Conservation (phyloP, 2,797 vertebrate species). For the Aplochiton taeniatus region DNA sequence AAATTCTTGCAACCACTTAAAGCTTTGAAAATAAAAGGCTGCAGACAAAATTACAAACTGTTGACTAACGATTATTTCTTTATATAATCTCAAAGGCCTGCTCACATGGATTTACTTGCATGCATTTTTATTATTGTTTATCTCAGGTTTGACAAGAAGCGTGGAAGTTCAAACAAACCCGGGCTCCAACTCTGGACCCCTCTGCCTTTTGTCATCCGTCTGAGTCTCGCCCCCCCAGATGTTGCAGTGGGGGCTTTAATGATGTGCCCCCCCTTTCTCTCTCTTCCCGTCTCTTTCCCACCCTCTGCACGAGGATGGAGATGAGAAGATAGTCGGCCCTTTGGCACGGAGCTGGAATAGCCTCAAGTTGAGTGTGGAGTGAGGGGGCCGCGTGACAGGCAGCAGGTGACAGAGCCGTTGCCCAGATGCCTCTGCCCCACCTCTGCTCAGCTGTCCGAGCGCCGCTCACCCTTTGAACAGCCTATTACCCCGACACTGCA, state of each 20-base stretch:
- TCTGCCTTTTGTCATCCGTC: conserved; percentile 49
- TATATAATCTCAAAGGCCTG: neutral
- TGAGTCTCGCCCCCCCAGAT: conserved; percentile 53
- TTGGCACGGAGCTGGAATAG: conserved; percentile 8
- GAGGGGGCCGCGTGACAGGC: conserved; percentile 64
- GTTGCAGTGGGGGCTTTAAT: conserved; percentile 50
- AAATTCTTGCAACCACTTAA: no score
- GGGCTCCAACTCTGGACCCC: conserved; percentile 25
- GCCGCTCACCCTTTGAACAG: conserved; percentile 79
- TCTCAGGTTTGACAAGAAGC: neutral
- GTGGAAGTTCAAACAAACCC: neutral
- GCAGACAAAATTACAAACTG: no score
- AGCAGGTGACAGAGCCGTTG: conserved; percentile 73
- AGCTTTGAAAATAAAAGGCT: no score
- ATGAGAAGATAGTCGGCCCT: no score
- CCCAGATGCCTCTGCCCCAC: conserved; percentile 79
- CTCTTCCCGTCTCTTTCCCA: conserved; percentile 12
- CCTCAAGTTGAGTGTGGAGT: conserved; percentile 45
- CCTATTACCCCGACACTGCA: conserved; percentile 79
- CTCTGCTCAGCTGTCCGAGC: conserved; percentile 81
- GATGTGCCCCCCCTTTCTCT: conserved; percentile 31
- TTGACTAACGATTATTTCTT: no score
- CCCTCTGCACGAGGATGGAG: conserved; percentile 18
- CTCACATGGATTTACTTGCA: neutral
- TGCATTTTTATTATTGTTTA: neutral